phyloP scores from a whole-genome alignment of 2,113 vertebrate genomes.

The Neopipo cinnamomea region DNA sequence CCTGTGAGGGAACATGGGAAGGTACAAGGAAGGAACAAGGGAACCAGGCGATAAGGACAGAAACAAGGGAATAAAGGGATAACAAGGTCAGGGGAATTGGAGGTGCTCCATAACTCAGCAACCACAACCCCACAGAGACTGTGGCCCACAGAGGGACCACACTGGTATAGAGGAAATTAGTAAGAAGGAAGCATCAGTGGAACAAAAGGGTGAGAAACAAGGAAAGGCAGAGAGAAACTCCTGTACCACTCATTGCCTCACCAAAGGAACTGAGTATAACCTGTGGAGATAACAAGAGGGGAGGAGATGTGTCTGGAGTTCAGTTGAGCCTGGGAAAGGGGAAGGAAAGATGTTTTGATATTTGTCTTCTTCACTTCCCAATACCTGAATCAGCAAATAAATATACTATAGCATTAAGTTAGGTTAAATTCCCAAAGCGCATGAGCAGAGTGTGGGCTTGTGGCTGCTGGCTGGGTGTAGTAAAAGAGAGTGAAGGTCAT shows the following conservation, averaged over 20 bases:
- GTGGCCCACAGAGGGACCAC: not conserved
- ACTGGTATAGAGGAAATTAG: not conserved
- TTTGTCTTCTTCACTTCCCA: not conserved
- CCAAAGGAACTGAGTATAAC: not conserved
- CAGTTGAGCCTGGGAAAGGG: slow-evolving; percentile 25
- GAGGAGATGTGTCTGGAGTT: not conserved
- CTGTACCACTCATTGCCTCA: not conserved
- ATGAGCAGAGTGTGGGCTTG: not conserved
- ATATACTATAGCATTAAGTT: not conserved
- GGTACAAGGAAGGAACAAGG: not conserved
- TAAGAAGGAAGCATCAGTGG: not conserved
- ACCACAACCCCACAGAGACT: not conserved
- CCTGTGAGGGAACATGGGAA: not conserved
- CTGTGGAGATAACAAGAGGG: not conserved
- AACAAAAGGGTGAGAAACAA: slow-evolving; percentile 10
- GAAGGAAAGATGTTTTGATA: slow-evolving; percentile 8
- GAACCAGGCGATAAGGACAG: not conserved
- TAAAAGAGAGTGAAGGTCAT: not conserved
- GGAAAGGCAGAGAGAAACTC: not conserved
- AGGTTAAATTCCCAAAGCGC: not conserved
- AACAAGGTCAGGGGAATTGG: not conserved
- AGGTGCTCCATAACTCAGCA: not conserved
- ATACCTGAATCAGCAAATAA: not conserved
- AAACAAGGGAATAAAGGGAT: not conserved
- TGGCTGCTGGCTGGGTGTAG: not conserved